A percentile compares a stretch with the other conserved stretches of the same genome.
These are phyloP conservation scores for Nannoperca obscura DNA, from an alignment of 2,797 vertebrate species.

Conservation along the genomic window DNA sequence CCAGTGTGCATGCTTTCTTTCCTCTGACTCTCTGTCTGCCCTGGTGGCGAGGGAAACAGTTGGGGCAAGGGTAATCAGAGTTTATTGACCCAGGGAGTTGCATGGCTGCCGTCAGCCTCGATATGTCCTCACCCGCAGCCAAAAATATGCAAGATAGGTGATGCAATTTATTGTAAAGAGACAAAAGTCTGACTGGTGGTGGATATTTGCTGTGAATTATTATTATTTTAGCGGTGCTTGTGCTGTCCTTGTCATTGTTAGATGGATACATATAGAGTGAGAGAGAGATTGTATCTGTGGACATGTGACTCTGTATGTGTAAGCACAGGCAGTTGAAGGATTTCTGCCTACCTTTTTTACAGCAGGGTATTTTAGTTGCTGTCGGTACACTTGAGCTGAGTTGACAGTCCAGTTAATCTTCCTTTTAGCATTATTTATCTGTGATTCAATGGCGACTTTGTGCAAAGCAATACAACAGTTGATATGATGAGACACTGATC, in stretches of 20 bases:
- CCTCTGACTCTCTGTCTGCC: slow-evolving; percentile 3
- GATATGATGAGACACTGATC: slow-evolving; percentile 57
- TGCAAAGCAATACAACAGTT: slow-evolving; percentile 46
- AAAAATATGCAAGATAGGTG: slow-evolving; percentile 25
- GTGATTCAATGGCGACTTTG: slow-evolving; percentile 55
- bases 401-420: slow-evolving; percentile 65
- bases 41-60: slow-evolving; percentile 13
- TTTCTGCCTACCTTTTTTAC: slow-evolving; percentile 41
- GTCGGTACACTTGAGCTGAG: slow-evolving; percentile 52
- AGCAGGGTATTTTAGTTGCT: slow-evolving; percentile 36
- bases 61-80: slow-evolving; percentile 48
- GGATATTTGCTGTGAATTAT: slow-evolving; percentile 39
- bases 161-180: slow-evolving; percentile 43
- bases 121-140: slow-evolving; percentile 31
- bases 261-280: neutral
- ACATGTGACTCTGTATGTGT: slow-evolving; percentile 1
- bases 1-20: neutral
- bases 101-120: slow-evolving; percentile 33
- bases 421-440: slow-evolving; percentile 53
- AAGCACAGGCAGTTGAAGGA: slow-evolving; percentile 25
- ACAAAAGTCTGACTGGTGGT: slow-evolving; percentile 12
- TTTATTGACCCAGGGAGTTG: slow-evolving; percentile 54
- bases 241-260: slow-evolving; percentile 13
- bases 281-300: neutral
- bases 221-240: slow-evolving; percentile 2